phyloP scores from a whole-genome alignment of 2,888 invertebrate species.

The Xylophagus ater region DNA sequence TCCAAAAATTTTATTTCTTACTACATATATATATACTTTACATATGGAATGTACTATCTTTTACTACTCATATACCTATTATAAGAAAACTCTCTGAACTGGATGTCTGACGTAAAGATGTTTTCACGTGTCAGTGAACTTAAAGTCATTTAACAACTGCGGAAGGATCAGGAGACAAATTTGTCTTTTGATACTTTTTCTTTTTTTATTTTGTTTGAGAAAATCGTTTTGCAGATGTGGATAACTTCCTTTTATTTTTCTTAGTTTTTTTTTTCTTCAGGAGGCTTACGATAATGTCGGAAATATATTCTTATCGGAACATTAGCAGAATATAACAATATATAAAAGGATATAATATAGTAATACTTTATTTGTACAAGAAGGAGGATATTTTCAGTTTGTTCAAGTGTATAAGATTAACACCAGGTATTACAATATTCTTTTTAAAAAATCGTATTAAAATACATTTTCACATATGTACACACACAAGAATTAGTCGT shows the following conservation, averaged over 20 bases:
- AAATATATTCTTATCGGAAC: constrained; percentile 6
- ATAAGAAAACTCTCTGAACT: neutral
- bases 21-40: too few relatives aligned
- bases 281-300: constrained; percentile 6
- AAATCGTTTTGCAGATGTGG: neutral
- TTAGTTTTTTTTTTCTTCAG: too few relatives aligned
- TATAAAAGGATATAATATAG: too few relatives aligned
- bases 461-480: too few relatives aligned
- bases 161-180: constrained; percentile 2
- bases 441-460: too few relatives aligned
- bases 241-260: neutral
- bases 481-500: too few relatives aligned
- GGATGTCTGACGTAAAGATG: constrained; percentile 3
- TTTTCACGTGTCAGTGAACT: constrained; percentile 7
- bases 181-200: constrained; percentile 1
- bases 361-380: too few relatives aligned
- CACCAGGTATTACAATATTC: too few relatives aligned
- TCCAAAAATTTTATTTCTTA: neutral
- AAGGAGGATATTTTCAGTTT: too few relatives aligned
- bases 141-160: constrained; percentile 7
- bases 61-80: neutral
- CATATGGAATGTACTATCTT: neutral
- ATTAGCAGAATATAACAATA: too few relatives aligned
- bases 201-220: neutral
- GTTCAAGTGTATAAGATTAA: too few relatives aligned